Percentiles rank a stretch among this genome's conserved stretches.
Evolutionary conservation across 2,888 invertebrate species (phyloP).

Genomic region (Ryuthela nishihirai): DNA sequence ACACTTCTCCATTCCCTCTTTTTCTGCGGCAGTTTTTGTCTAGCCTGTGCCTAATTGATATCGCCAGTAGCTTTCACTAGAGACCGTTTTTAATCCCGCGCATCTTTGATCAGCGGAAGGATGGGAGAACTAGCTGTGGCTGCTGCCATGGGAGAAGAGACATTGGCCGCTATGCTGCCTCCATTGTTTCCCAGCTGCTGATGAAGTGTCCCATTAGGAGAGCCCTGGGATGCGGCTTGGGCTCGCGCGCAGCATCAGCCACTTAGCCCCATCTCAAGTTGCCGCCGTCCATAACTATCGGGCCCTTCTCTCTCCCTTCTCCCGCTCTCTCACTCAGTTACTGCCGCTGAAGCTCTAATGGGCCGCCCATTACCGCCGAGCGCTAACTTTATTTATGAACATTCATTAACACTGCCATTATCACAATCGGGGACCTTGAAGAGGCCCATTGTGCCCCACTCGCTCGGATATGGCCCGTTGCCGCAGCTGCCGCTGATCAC

Average conservation of each 20-base stretch:
- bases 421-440: conserved; percentile 33
- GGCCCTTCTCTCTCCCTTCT: conserved; percentile 3
- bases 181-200: conserved; percentile 33
- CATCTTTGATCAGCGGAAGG: conserved; percentile 7
- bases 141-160: not conserved
- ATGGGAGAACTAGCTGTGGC: not conserved
- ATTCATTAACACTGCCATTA: conserved; percentile 39
- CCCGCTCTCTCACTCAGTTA: no score
- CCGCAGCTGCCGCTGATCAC: conserved; percentile 33
- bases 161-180: conserved; percentile 5
- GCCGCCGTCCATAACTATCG: conserved; percentile 30
- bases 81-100: conserved; percentile 31
- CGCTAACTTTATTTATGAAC: conserved; percentile 38
- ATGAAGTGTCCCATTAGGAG: conserved; percentile 36
- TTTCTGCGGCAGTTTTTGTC: conserved; percentile 16
- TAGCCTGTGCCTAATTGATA: conserved; percentile 32
- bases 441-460: conserved; percentile 32
- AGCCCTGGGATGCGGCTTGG: not conserved
- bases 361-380: conserved; percentile 32
- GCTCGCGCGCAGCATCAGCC: conserved; percentile 25
- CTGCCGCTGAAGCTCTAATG: conserved; percentile 23
- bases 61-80: conserved; percentile 15
- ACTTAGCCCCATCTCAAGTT: conserved; percentile 34
- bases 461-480: conserved; percentile 1
- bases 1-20: conserved; percentile 5